Conservation (phyloP, 2,888 invertebrate genomes). For the Chalcosyrphus nemorum region DNA sequence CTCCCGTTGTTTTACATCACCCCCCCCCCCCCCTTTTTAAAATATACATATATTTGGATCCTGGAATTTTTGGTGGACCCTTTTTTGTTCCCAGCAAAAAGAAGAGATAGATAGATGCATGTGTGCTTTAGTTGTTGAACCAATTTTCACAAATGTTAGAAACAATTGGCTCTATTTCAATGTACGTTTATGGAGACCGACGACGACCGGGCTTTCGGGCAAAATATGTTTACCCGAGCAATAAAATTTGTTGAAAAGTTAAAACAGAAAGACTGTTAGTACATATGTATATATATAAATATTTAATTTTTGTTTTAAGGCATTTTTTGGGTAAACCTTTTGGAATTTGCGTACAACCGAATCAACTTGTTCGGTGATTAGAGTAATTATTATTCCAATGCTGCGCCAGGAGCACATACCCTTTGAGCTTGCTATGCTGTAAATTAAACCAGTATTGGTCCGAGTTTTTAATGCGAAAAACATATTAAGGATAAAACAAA, state of each 20-base stretch:
- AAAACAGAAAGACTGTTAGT: slow-evolving; percentile 1
- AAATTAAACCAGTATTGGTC: slow-evolving; percentile 7
- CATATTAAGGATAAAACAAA: slow-evolving; percentile 16
- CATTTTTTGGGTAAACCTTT: slow-evolving; percentile 5
- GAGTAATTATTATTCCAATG: neutral
- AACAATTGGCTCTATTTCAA: slow-evolving; percentile 63
- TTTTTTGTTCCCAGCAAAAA: neutral
- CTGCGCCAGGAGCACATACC: neutral
- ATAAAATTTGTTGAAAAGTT: slow-evolving; percentile 64
- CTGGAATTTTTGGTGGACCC: neutral
- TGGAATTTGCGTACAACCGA: slow-evolving; percentile 48
- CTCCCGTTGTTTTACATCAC: no score
- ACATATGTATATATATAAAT: no score
- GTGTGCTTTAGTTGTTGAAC: slow-evolving; percentile 36
- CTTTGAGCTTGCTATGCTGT: neutral
- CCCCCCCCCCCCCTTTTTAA: no score
- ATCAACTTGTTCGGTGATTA: slow-evolving; percentile 6
- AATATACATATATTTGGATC: slow-evolving; percentile 7
- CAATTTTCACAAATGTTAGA: slow-evolving; percentile 68
- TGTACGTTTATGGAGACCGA: slow-evolving; percentile 43
- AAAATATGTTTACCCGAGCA: slow-evolving; percentile 58
- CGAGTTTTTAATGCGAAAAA: slow-evolving; percentile 18
- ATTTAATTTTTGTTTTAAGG: neutral
- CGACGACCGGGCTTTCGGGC: slow-evolving; percentile 33
- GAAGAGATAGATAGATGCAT: slow-evolving; percentile 4